A percentile compares a stretch with the other conserved stretches of the same genome.
Conservation (phyloP, 2,888 invertebrate species). For the Dendrolimus houi region DNA sequence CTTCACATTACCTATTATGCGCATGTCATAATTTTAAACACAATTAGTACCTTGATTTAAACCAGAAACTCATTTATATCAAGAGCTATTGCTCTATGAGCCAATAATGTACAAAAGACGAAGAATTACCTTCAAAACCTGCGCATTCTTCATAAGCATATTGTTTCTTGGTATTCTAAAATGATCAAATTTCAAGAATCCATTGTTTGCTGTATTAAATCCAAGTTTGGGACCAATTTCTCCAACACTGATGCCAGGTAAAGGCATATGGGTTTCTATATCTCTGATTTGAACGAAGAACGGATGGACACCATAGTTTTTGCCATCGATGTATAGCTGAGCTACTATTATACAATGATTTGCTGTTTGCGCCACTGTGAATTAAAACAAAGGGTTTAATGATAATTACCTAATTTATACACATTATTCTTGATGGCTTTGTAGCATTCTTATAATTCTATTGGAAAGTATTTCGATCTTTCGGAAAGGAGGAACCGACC, state of each 20-base stretch:
- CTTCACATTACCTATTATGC: no score
- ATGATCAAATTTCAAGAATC: constrained; percentile 89
- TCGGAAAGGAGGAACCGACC: no score
- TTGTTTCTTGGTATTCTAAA: constrained; percentile 89
- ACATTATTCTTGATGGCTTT: no score
- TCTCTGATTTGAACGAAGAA: constrained; percentile 94
- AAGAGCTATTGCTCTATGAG: no score
- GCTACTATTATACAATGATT: constrained; percentile 94
- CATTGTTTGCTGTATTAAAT: constrained; percentile 92
- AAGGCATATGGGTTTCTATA: constrained; percentile 87
- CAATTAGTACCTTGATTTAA: no score
- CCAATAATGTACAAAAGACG: no score
- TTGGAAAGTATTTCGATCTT: no score
- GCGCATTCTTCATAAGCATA: constrained; percentile 94
- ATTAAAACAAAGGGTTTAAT: constrained; percentile 9
- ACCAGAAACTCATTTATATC: no score
- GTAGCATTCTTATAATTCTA: no score
- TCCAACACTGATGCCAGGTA: constrained; percentile 91
- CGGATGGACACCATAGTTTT: constrained; percentile 90
- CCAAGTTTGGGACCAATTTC: constrained; percentile 96
- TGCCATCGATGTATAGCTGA: constrained; percentile 86
- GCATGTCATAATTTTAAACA: no score
- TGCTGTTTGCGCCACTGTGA: constrained; percentile 90
- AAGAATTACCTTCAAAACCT: constrained; percentile 77
- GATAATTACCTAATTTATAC: background rate